Base-by-base conservation (phyloP, 2,113 vertebrate genomes). In the Sapajus apella region DNA sequence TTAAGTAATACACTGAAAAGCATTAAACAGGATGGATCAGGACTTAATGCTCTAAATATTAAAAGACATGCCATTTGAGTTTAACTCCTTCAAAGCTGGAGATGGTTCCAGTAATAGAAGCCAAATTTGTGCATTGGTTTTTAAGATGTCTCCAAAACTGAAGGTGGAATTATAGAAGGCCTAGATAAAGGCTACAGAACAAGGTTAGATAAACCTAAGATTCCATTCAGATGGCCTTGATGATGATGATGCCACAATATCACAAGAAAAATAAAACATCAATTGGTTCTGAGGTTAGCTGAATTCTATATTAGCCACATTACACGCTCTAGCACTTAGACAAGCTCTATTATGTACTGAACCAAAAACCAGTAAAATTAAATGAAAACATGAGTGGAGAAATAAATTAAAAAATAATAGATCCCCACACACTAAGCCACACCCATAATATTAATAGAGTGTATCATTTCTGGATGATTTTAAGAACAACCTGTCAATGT, bases 31-130 rank as follows among this genome's bases (percentile, higher is more conserved):
- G 23, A 70, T 87, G 91, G 91, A 92, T 96, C 91, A 91, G 55
- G 64, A 79, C 55, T 94, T 98, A 89, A 89, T 96, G 61, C 68
- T 90, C 58, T 89, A 97, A 94, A 88, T 94, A 97, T 91, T 96
- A 95, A 92, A 97, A 83, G 87, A 64, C 47, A 32, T 77, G 66
- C 40, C 77, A 68, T 96, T 85, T 92, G 45, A 14, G 58, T 40
- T 97, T 95, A 96, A 84, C 73, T 94, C 93, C 82, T 97, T 95
- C 77, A 79, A 91, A 96, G 72, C 77, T 75, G 47, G 92, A 96
- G 86, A 87, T 84, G 91, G 64, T 56, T 66, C 55, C 68, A 73
- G 18, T 84, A 84, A 87, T 70, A 89, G 85, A 87, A 97, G 64
- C 25, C 80, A 79, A 76, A 94, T 84, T 94, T 72, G 27, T 82